Evolutionary conservation across 2,888 invertebrate species (phyloP).

Genomic region (Philhelius pedissequus): DNA sequence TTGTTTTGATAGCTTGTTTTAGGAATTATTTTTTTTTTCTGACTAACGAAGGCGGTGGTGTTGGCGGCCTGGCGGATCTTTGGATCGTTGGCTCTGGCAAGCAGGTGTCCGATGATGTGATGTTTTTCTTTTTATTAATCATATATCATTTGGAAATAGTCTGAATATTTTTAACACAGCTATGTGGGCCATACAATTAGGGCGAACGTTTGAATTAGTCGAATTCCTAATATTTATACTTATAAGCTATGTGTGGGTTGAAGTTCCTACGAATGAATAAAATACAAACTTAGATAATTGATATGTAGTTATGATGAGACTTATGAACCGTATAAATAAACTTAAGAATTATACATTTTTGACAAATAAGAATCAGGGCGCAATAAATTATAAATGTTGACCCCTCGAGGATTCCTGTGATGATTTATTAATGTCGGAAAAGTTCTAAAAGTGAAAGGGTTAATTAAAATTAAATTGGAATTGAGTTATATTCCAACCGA

Average conservation of each 20-base stretch:
- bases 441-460: no score
- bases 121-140: background rate
- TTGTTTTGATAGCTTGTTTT: conserved; percentile 57
- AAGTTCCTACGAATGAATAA: no score
- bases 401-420: no score
- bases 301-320: no score
- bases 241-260: background rate
- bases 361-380: no score
- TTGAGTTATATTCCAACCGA: no score
- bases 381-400: no score
- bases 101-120: conserved; percentile 51
- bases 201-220: background rate
- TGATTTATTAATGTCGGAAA: no score
- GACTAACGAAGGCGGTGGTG: background rate
- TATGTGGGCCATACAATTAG: background rate
- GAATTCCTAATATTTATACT: background rate
- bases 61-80: conserved; percentile 17
- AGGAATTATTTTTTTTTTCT: conserved; percentile 25
- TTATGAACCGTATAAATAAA: no score
- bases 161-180: background rate
- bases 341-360: no score
- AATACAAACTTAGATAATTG: no score
- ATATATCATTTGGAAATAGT: background rate
- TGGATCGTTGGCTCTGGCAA: conserved; percentile 46
- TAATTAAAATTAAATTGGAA: no score